Percentiles rank a stretch among this genome's conserved stretches.
These are phyloP conservation scores for Sterrhoptilus dennistouni DNA, from an alignment of 2,113 vertebrate species.

Conservation along the genomic window DNA sequence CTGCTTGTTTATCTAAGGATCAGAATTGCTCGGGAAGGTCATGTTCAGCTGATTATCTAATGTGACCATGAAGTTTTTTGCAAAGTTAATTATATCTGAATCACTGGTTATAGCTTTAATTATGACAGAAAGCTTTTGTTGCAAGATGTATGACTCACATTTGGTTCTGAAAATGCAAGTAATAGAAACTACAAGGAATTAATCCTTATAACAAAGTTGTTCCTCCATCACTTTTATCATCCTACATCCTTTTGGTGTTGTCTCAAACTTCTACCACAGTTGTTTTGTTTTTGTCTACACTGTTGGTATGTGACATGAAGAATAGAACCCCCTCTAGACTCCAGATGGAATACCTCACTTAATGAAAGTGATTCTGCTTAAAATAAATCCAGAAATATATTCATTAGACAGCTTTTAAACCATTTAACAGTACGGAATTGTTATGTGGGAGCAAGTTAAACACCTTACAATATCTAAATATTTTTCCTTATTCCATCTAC, in stretches of 20 bases:
- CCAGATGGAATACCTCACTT: background rate
- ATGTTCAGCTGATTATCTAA: constrained; percentile 25
- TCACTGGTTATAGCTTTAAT: background rate
- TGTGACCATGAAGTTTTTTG: constrained; percentile 8
- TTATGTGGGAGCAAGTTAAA: background rate
- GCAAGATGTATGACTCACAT: background rate
- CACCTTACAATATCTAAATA: constrained; percentile 40
- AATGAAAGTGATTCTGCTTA: background rate
- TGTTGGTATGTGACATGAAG: background rate
- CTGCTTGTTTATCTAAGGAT: constrained; percentile 41
- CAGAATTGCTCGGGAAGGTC: constrained; percentile 17
- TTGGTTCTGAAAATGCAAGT: background rate
- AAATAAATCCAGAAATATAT: background rate
- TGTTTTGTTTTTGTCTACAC: background rate
- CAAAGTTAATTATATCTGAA: constrained; percentile 15
- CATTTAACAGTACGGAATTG: constrained; percentile 26
- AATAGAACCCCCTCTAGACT: background rate
- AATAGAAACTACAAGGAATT: background rate
- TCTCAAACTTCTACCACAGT: background rate
- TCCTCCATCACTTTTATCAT: background rate
- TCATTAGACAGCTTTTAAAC: constrained; percentile 18
- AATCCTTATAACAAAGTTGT: background rate
- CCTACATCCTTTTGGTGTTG: background rate
- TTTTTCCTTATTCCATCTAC: constrained; percentile 32
- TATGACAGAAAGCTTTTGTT: background rate